Evolutionary conservation across 2,113 vertebrate genomes (phyloP).

Genomic region (Notiomystis cincta): DNA sequence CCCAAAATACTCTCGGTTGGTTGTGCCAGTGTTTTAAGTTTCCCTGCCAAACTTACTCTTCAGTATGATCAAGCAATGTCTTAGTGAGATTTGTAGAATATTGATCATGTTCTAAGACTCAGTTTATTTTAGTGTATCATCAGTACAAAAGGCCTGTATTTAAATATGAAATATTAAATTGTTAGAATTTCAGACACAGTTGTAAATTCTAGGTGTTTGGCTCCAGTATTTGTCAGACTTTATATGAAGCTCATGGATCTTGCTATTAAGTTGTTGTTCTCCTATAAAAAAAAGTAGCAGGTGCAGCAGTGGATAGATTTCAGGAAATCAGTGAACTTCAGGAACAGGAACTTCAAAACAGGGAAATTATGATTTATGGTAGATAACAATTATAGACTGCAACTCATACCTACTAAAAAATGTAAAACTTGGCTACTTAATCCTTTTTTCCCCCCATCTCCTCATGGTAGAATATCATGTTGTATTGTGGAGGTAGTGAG

Average conservation of each 20-base stretch:
- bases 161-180: background rate
- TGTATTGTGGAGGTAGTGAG: background rate
- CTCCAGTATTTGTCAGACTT: background rate
- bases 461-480: background rate
- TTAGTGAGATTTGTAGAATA: background rate
- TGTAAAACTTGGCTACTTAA: background rate
- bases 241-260: background rate
- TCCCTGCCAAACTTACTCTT: background rate
- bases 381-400: background rate
- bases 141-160: background rate
- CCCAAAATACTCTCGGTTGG: background rate
- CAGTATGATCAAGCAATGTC: background rate
- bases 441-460: rapidly evolving
- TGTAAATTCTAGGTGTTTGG: background rate
- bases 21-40: background rate
- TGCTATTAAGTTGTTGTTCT: background rate
- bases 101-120: background rate
- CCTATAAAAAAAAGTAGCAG: background rate
- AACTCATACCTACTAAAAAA: background rate
- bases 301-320: background rate
- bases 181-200: background rate
- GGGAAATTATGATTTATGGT: background rate
- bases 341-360: background rate
- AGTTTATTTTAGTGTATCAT: background rate
- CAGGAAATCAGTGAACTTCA: background rate